phyloP scores from a whole-genome alignment of 2,113 vertebrate genomes.

The Pteronura brasiliensis region DNA sequence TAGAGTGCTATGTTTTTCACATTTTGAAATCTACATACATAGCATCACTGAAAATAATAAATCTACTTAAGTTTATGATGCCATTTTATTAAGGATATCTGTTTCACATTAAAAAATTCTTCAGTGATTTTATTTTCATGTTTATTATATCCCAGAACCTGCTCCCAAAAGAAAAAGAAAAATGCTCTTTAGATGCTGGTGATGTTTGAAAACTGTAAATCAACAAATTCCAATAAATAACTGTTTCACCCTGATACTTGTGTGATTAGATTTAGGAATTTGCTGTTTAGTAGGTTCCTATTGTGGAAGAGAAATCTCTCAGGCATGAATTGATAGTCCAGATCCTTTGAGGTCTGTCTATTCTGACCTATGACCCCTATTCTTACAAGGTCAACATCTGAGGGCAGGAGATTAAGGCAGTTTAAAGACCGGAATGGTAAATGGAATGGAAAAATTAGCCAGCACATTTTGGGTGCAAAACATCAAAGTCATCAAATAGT shows the following conservation, averaged over 20 bases:
- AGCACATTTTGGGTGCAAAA: slow-evolving; percentile 89
- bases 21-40: background rate
- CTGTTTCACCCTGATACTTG: slow-evolving; percentile 76
- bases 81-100: slow-evolving; percentile 17
- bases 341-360: slow-evolving; percentile 88
- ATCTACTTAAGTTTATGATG: slow-evolving; percentile 5
- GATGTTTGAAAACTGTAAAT: slow-evolving; percentile 63
- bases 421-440: slow-evolving; percentile 88
- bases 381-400: slow-evolving; percentile 90
- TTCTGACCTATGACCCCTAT: slow-evolving; percentile 89
- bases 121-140: slow-evolving; percentile 16
- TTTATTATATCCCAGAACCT: background rate
- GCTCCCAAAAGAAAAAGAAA: slow-evolving; percentile 52
- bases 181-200: slow-evolving; percentile 22
- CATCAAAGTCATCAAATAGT: slow-evolving; percentile 88
- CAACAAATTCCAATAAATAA: slow-evolving; percentile 79
- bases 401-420: slow-evolving; percentile 90
- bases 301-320: slow-evolving; percentile 87
- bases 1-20: background rate
- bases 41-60: slow-evolving; percentile 29
- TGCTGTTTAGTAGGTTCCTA: slow-evolving; percentile 85
- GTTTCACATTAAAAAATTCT: slow-evolving; percentile 30
- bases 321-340: slow-evolving; percentile 90
- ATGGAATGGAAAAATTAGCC: slow-evolving; percentile 90
- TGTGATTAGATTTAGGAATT: slow-evolving; percentile 86